Conservation (phyloP, 2,888 invertebrate genomes). For the Phalera bucephala region DNA sequence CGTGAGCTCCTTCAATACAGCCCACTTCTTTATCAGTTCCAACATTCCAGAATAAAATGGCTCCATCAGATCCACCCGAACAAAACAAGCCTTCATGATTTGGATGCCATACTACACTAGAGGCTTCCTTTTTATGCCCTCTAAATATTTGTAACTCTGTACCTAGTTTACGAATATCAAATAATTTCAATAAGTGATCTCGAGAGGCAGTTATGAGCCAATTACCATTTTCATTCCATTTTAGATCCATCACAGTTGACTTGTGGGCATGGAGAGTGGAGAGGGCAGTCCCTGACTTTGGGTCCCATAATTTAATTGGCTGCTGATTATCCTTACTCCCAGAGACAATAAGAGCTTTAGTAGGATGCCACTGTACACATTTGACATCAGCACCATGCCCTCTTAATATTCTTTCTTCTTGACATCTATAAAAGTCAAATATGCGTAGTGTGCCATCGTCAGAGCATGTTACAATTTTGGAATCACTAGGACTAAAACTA, state of each 20-base stretch:
- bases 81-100: constrained; percentile 98
- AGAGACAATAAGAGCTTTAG: constrained; percentile 97
- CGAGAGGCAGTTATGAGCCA: constrained; percentile 99
- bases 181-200: constrained; percentile 98
- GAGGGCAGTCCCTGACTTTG: constrained; percentile 96
- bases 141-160: constrained; percentile 98
- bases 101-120: constrained; percentile 99
- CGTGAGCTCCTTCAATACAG: constrained; percentile 98
- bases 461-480: constrained; percentile 99
- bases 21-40: constrained; percentile 99
- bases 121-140: constrained; percentile 99
- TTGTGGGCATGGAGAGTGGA: constrained; percentile 99
- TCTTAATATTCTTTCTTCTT: constrained; percentile 96
- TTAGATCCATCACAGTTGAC: constrained; percentile 99
- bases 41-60: constrained; percentile 99
- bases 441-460: constrained; percentile 99
- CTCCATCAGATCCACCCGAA: constrained; percentile 99
- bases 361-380: constrained; percentile 99
- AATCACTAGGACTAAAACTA: constrained; percentile 99
- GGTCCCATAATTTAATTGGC: constrained; percentile 99
- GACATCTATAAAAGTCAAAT: constrained; percentile 99
- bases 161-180: constrained; percentile 97
- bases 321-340: constrained; percentile 99
- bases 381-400: constrained; percentile 99
- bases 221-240: constrained; percentile 99